phyloP scores from a whole-genome alignment of 1,140 invertebrate species.

The Lamellibrachia luymesi region DNA sequence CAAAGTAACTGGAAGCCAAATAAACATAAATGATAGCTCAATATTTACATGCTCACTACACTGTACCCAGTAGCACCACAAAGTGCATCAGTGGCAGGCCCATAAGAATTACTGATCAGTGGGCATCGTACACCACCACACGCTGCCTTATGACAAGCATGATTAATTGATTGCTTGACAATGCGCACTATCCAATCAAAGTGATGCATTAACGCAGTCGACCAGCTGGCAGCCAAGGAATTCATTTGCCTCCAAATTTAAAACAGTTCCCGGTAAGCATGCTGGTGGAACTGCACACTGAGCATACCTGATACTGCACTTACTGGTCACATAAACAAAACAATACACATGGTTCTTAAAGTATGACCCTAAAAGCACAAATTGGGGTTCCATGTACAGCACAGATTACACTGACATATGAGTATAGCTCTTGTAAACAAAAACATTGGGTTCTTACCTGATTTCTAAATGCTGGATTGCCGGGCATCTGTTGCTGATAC shows the following conservation, averaged over 20 bases:
- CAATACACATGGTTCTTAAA: background rate
- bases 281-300: background rate
- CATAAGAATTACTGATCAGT: background rate
- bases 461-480: constrained; percentile 22
- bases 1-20: background rate
- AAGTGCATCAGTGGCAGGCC: background rate
- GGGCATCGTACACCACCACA: background rate
- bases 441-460: background rate
- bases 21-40: background rate
- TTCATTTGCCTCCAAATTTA: constrained; percentile 55
- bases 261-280: constrained; percentile 32
- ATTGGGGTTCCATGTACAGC: background rate
- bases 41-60: background rate
- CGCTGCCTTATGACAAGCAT: constrained; percentile 31
- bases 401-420: background rate
- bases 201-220: constrained; percentile 31
- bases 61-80: background rate
- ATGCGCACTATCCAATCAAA: constrained; percentile 45
- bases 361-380: background rate
- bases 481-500: constrained; percentile 42
- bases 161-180: constrained; percentile 50
- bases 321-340: background rate
- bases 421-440: background rate
- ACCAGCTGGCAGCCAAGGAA: constrained; percentile 38
- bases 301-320: background rate